Evolutionary conservation across 2,888 invertebrate species (phyloP), one percentile per base, ranked within the genome.

Genomic region (Phrixothrix hirtus): DNA sequence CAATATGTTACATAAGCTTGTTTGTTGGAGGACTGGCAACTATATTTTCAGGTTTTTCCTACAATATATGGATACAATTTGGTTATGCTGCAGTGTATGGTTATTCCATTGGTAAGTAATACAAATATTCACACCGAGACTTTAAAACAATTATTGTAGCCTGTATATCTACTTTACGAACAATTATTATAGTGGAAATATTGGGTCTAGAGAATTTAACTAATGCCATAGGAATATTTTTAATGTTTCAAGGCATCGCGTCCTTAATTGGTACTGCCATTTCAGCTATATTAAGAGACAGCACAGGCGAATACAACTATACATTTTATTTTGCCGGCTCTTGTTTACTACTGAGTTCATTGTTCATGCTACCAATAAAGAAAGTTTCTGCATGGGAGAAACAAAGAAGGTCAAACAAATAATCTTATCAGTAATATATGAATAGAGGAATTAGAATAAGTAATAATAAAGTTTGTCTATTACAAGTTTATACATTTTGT

Each of bases 151-250:
- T 49, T 16, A 11, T 81, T 82, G 2, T 79, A 92, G 95, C 95
- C 15, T 91, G 91, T 63, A 95, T 95, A 72, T 91, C 94, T 6
- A 91, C 95, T 0, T 79, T 95, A 29, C 85, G 95, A 39, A 94
- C 95, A 1, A 89, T 95, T 56, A 83, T 96, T 49, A 62, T 63
- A 13, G 63, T 62, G 2, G 55, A 63, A 27, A 42, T 61, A 55
- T 25, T 62, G 21, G 62, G 63, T 11, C 38, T 63, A 21, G 58
- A 61, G 21, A 58, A 58, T 16, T 34, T 63, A 32, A 62, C 60
- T 4, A 63, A 63, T 26, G 63, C 60, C 10, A 55, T 63, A 1
- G 63, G 63, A 14, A 55, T 63, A 29, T 43, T 60, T 2, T 41
- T 62, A 17, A 31, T 63, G 48, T 59, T 62, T 30, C 63, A 63